phyloP scores from a whole-genome alignment of 2,797 vertebrate species.

The Diceros bicornis region DNA sequence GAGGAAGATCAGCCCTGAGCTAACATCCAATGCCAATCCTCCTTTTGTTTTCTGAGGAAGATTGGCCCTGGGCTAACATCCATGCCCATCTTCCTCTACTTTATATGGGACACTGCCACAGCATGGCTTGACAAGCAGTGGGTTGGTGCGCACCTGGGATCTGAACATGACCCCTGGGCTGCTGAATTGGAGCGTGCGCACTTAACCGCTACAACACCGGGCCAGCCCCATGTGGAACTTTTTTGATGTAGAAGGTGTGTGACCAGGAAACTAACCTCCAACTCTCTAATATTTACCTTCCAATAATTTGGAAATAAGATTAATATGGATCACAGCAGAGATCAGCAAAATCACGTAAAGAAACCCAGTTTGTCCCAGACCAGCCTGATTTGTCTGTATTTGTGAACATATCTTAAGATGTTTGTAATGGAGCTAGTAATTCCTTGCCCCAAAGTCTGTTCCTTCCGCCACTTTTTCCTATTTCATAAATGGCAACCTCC shows the following conservation, averaged over 20 bases:
- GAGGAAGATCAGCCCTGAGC: too few relatives aligned
- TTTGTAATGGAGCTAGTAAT: background rate
- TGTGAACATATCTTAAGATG: background rate
- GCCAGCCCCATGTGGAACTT: background rate
- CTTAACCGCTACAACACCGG: too few relatives aligned
- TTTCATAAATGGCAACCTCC: background rate
- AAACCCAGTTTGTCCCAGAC: background rate
- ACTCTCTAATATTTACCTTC: background rate
- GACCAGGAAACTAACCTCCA: background rate
- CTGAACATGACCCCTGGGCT: too few relatives aligned
- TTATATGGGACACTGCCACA: too few relatives aligned
- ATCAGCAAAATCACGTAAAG: background rate
- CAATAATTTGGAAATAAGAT: background rate
- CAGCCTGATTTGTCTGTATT: background rate
- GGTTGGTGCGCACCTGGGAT: too few relatives aligned
- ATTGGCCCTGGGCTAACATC: too few relatives aligned
- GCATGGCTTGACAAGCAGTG: too few relatives aligned
- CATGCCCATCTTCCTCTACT: too few relatives aligned
- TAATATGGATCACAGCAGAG: background rate
- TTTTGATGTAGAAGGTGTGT: background rate
- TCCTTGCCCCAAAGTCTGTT: background rate
- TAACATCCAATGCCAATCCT: too few relatives aligned
- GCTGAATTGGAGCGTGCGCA: too few relatives aligned
- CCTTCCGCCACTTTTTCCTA: fast-evolving
- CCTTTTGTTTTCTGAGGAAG: too few relatives aligned